phyloP scores from a whole-genome alignment of 2,888 invertebrate species.

The Chalcosyrphus nemorum region DNA sequence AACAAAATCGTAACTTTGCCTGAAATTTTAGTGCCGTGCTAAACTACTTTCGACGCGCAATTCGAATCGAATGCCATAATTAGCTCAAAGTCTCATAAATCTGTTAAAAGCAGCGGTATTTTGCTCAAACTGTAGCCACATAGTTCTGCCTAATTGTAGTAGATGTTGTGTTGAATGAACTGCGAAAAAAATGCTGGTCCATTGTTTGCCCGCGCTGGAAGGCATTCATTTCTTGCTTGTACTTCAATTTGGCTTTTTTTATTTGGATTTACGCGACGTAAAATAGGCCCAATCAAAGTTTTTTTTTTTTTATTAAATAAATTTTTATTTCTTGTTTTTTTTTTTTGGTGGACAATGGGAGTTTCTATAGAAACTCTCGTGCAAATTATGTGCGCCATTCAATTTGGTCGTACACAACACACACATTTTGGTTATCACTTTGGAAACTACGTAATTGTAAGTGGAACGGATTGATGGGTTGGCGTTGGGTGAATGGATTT shows the following conservation, averaged over 20 bases:
- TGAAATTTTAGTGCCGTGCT: background rate
- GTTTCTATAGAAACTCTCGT: slow-evolving; percentile 36
- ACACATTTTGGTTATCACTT: slow-evolving; percentile 16
- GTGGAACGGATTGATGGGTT: slow-evolving; percentile 8
- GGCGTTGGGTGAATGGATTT: background rate
- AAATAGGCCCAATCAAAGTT: slow-evolving; percentile 41
- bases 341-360: slow-evolving; percentile 8
- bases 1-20: background rate
- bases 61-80: slow-evolving; percentile 10
- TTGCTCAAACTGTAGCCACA: too few relatives aligned
- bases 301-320: background rate
- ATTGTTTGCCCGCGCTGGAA: background rate
- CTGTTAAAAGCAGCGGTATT: slow-evolving; percentile 8
- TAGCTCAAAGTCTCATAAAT: slow-evolving; percentile 34
- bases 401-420: background rate
- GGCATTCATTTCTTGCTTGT: background rate
- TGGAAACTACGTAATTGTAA: slow-evolving; percentile 8
- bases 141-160: slow-evolving; percentile 14
- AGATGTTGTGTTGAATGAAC: slow-evolving; percentile 27
- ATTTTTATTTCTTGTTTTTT: background rate
- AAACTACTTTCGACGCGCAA: slow-evolving; percentile 19
- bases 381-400: slow-evolving; percentile 17
- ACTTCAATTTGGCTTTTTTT: background rate
- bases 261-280: background rate
- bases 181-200: background rate